Evolutionary conservation across 2,113 vertebrate genomes (phyloP).

Genomic region (Campylomormyrus numenius): DNA sequence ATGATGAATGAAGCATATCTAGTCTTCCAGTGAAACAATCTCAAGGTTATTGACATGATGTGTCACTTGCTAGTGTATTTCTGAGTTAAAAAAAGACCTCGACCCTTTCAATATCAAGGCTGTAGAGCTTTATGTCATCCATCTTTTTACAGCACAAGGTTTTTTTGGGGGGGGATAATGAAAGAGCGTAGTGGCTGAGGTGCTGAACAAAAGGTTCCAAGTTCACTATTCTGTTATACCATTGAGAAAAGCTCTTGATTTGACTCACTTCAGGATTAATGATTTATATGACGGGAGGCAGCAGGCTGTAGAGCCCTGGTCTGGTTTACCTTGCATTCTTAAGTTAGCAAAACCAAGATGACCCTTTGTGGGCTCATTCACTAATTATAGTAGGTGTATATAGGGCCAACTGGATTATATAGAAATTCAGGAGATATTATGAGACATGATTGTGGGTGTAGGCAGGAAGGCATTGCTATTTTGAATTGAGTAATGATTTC

Average conservation of each 20-base stretch:
- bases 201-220: background rate
- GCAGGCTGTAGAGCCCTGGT: background rate
- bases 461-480: background rate
- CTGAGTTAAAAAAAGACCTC: background rate
- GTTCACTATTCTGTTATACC: background rate
- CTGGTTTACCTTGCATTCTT: background rate
- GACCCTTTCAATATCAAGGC: background rate
- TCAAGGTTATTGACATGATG: background rate
- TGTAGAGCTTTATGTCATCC: background rate
- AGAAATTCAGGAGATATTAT: background rate
- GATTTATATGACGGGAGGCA: background rate
- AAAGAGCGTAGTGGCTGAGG: background rate
- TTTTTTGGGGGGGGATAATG: background rate
- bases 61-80: background rate
- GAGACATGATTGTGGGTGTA: background rate
- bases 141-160: background rate
- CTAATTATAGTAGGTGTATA: background rate
- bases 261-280: background rate
- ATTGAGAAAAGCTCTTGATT: background rate
- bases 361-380: background rate
- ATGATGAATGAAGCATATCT: background rate
- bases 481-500: background rate
- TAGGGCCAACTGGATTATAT: background rate
- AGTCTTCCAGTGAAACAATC: background rate
- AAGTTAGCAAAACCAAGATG: background rate